Conservation (phyloP, 2,113 vertebrate species). For the Notothenia coriiceps region DNA sequence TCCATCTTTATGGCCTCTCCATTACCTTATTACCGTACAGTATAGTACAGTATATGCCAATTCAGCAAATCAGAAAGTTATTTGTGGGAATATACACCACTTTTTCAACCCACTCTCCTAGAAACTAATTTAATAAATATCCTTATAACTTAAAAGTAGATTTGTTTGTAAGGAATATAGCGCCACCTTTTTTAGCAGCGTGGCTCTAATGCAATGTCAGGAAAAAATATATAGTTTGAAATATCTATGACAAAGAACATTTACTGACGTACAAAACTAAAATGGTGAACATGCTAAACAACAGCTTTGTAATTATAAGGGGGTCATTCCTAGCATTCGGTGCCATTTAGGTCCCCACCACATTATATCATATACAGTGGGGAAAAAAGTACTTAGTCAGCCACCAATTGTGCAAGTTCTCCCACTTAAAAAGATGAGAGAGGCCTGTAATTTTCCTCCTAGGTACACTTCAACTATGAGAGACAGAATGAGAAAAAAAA, state of each 20-base stretch:
- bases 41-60: conserved; percentile 6
- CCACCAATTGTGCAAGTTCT: too few species aligned
- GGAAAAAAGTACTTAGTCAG: too few species aligned
- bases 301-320: not conserved
- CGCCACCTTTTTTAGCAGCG: not conserved
- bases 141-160: not conserved
- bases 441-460: too few species aligned
- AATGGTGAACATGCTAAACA: not conserved
- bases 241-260: not conserved
- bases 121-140: not conserved
- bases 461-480: too few species aligned
- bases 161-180: conserved; percentile 4
- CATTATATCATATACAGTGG: too few species aligned
- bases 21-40: conserved; percentile 59
- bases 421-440: too few species aligned
- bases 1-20: conserved; percentile 51
- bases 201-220: not conserved
- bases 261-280: not conserved
- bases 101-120: conserved; percentile 4
- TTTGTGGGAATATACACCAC: conserved; percentile 5
- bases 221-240: not conserved
- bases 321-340: too few species aligned
- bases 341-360: too few species aligned
- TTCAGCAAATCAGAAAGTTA: conserved; percentile 61
- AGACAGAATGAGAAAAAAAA: too few species aligned